A percentile compares a stretch with the other conserved stretches of the same genome.
These are phyloP conservation scores for Endotricha flammealis DNA, from an alignment of 2,888 invertebrate genomes.

Conservation along the genomic window DNA sequence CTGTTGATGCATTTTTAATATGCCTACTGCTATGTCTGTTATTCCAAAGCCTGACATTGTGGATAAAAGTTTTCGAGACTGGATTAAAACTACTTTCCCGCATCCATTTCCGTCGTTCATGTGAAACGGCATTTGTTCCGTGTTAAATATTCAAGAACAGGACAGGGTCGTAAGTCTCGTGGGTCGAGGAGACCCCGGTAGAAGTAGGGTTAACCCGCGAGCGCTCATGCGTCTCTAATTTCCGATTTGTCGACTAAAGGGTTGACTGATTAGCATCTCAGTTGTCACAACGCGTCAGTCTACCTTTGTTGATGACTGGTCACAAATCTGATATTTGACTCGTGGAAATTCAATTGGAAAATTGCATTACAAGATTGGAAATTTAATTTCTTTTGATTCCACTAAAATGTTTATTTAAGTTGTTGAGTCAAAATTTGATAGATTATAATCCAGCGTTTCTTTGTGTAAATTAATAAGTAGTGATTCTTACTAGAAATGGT, in stretches of 20 bases:
- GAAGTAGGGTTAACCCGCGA: constrained; percentile 62
- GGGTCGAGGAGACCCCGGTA: constrained; percentile 50
- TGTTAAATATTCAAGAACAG: constrained; percentile 75
- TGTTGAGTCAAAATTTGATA: too few relatives aligned
- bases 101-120: constrained; percentile 24
- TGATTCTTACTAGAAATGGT: too few relatives aligned
- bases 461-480: too few relatives aligned
- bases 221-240: constrained; percentile 74
- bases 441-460: too few relatives aligned
- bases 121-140: constrained; percentile 51
- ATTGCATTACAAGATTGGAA: constrained; percentile 23
- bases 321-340: constrained; percentile 33
- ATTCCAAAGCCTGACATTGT: background rate
- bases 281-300: constrained; percentile 63
- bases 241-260: constrained; percentile 76
- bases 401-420: too few relatives aligned
- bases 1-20: constrained; percentile 1
- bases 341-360: constrained; percentile 36
- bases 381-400: background rate
- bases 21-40: background rate
- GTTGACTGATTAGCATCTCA: constrained; percentile 76
- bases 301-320: constrained; percentile 50
- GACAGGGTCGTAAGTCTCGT: constrained; percentile 51
- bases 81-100: constrained; percentile 11
- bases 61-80: constrained; percentile 7